Percentiles rank a stretch among this genome's conserved stretches.
Conservation (phyloP, 2,888 invertebrate species). For the Argynnis bischoffii region DNA sequence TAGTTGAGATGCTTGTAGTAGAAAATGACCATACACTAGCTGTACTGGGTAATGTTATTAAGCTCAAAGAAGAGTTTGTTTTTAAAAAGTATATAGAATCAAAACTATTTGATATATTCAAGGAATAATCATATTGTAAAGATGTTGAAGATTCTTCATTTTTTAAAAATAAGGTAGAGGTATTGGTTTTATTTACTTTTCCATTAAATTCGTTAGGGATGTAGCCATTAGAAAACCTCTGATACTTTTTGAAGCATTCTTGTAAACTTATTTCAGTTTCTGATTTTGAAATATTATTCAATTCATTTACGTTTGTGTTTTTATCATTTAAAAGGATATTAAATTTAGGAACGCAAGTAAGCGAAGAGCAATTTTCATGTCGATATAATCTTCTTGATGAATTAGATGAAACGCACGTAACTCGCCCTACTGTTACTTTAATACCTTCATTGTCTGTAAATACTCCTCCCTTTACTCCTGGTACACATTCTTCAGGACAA, state of each 20-base stretch:
- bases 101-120: slow-evolving; percentile 38
- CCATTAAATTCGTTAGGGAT: not conserved
- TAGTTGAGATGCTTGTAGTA: slow-evolving; percentile 26
- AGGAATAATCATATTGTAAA: not conserved
- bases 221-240: no score
- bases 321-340: not conserved
- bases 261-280: slow-evolving; percentile 11
- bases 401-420: slow-evolving; percentile 49
- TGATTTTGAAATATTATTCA: slow-evolving; percentile 18
- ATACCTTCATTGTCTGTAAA: slow-evolving; percentile 65
- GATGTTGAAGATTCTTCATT: not conserved
- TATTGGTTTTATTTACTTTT: not conserved
- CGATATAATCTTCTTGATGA: slow-evolving; percentile 36
- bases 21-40: slow-evolving; percentile 38
- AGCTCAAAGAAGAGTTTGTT: slow-evolving; percentile 51
- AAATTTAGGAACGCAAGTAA: not conserved
- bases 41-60: slow-evolving; percentile 40
- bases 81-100: slow-evolving; percentile 47
- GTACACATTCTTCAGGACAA: slow-evolving; percentile 63
- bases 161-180: not conserved
- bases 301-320: not conserved
- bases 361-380: not conserved
- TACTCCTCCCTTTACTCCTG: slow-evolving; percentile 58
- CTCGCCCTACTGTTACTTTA: slow-evolving; percentile 64
- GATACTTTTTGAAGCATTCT: not conserved